Evolutionary conservation across 2,888 invertebrate species (phyloP).

Genomic region (Neocrepidodera transversa): DNA sequence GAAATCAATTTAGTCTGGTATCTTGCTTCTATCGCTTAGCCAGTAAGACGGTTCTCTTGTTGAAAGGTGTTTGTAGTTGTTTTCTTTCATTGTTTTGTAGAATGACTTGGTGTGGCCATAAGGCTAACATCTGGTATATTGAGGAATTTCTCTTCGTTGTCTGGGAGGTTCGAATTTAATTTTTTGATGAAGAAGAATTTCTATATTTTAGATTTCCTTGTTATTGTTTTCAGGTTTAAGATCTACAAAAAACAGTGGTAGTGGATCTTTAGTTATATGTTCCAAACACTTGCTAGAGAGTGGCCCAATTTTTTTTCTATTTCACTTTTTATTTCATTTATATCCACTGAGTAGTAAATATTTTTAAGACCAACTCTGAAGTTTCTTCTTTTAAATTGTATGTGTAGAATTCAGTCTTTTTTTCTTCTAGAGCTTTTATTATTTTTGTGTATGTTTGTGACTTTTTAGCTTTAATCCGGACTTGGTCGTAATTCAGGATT

Average conservation of each 20-base stretch:
- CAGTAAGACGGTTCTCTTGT: background rate
- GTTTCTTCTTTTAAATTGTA: background rate
- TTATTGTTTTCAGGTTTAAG: background rate
- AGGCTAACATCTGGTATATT: no score
- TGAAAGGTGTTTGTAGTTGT: background rate
- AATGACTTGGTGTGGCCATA: background rate
- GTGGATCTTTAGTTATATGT: background rate
- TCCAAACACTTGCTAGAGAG: background rate
- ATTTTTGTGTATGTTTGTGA: background rate
- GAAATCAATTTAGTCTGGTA: background rate
- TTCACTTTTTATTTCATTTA: background rate
- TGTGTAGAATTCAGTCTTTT: background rate
- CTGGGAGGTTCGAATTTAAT: background rate
- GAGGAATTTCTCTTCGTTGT: no score
- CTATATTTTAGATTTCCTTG: background rate
- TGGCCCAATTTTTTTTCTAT: background rate
- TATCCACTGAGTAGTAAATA: background rate
- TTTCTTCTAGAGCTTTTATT: background rate
- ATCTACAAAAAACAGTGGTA: background rate
- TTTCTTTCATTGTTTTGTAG: background rate
- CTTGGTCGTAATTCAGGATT: background rate
- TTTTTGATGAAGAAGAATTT: background rate
- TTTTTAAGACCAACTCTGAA: background rate
- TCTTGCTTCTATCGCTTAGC: background rate
- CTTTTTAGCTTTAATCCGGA: background rate